Evolutionary conservation across 2,888 invertebrate genomes (phyloP).

Genomic region (Desoria tigrina): DNA sequence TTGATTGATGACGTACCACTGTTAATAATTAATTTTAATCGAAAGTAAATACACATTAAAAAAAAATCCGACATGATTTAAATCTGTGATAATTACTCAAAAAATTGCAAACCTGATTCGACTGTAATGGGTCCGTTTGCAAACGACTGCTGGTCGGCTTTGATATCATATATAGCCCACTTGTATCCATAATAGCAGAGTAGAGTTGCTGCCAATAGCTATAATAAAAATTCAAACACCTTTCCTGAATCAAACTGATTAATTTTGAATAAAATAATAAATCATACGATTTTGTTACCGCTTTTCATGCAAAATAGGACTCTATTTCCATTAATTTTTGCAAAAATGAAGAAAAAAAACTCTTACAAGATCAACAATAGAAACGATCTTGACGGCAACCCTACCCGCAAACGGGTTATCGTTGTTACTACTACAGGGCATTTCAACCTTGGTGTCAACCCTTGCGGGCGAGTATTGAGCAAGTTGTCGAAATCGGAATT

Average conservation of each 20-base stretch:
- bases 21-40: constrained; percentile 2
- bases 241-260: neutral
- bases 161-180: constrained; percentile 38
- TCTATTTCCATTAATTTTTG: neutral
- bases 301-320: too few relatives aligned
- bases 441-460: neutral
- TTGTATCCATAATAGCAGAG: constrained; percentile 47
- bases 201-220: constrained; percentile 47
- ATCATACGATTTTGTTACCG: constrained; percentile 7
- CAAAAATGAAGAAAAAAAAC: neutral
- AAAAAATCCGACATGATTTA: constrained; percentile 4
- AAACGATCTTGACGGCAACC: constrained; percentile 44
- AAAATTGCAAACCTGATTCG: constrained; percentile 36
- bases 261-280: neutral
- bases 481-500: too few relatives aligned
- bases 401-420: constrained; percentile 39
- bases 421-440: constrained; percentile 6
- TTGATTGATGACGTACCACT: constrained; percentile 42
- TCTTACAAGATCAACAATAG: constrained; percentile 41
- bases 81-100: neutral
- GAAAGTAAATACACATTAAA: neutral
- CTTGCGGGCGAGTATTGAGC: too few relatives aligned
- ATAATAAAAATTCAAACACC: constrained; percentile 12
- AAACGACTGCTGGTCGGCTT: constrained; percentile 1
- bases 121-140: constrained; percentile 43